Conservation (phyloP, 2,113 vertebrate genomes). For the Otus sunia region DNA sequence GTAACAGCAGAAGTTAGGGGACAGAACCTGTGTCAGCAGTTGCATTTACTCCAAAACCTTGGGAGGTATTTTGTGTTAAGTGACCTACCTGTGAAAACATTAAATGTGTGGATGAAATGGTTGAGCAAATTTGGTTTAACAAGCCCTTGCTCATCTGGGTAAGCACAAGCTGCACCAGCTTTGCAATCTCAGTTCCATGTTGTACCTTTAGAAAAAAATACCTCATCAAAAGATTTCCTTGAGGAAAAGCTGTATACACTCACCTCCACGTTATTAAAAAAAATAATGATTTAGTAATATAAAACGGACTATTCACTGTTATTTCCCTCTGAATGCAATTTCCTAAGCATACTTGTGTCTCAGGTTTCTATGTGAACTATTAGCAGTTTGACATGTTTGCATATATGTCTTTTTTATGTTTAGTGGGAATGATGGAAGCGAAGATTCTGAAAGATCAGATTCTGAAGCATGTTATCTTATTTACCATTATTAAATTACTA, state of each 20-base stretch:
- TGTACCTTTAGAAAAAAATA: neutral
- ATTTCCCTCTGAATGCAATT: neutral
- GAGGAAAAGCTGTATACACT: neutral
- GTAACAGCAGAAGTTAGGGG: neutral
- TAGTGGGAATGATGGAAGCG: neutral
- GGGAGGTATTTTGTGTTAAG: neutral
- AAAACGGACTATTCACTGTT: neutral
- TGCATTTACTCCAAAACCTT: neutral
- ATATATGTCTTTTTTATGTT: neutral
- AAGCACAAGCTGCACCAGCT: neutral
- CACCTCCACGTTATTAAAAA: neutral
- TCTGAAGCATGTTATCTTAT: neutral
- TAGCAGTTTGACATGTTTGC: neutral
- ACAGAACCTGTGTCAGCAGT: slow-evolving; percentile 7
- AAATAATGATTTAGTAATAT: neutral
- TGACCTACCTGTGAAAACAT: neutral
- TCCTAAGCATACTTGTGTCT: neutral
- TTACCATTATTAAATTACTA: neutral
- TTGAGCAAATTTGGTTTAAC: neutral
- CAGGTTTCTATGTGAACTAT: neutral
- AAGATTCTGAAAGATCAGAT: neutral
- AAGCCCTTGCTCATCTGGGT: neutral
- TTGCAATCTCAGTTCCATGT: neutral
- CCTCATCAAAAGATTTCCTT: neutral
- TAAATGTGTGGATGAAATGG: neutral